phyloP scores from a whole-genome alignment of 2,888 invertebrate species.

The Aporophyla nigra region DNA sequence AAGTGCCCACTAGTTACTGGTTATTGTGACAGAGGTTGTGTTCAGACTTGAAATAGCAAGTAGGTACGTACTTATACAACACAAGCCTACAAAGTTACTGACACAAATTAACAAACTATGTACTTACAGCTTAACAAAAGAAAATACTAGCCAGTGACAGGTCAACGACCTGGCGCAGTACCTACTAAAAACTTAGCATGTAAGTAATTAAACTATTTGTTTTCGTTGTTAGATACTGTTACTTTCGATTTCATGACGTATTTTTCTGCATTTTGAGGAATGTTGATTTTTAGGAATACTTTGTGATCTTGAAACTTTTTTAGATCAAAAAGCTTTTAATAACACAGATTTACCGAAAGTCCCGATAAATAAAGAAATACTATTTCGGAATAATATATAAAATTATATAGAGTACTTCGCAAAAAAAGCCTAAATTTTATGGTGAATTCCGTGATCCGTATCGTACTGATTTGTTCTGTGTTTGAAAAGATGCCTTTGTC shows the following conservation, averaged over 20 bases:
- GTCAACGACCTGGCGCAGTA: constrained; percentile 53
- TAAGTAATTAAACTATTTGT: background rate
- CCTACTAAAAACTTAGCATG: constrained; percentile 42
- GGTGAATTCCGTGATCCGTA: background rate
- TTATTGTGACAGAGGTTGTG: constrained; percentile 60
- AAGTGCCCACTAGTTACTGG: constrained; percentile 38
- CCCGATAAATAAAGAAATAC: background rate
- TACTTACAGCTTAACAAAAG: constrained; percentile 54
- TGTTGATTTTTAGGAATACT: background rate
- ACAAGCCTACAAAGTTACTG: constrained; percentile 64
- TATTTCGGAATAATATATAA: no score
- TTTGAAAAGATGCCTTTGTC: background rate
- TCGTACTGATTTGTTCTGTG: background rate
- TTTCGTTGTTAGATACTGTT: background rate
- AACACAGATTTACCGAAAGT: background rate
- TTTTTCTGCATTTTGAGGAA: background rate
- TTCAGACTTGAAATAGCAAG: constrained; percentile 54
- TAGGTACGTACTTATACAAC: constrained; percentile 38
- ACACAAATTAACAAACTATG: constrained; percentile 63
- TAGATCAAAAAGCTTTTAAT: background rate
- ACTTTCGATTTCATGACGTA: background rate
- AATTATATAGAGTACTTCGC: background rate
- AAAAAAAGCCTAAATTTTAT: background rate
- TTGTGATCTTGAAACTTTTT: background rate
- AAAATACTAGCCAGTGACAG: constrained; percentile 56